Conservation (phyloP, 2,888 invertebrate genomes). For the Pseudoips prasinana region DNA sequence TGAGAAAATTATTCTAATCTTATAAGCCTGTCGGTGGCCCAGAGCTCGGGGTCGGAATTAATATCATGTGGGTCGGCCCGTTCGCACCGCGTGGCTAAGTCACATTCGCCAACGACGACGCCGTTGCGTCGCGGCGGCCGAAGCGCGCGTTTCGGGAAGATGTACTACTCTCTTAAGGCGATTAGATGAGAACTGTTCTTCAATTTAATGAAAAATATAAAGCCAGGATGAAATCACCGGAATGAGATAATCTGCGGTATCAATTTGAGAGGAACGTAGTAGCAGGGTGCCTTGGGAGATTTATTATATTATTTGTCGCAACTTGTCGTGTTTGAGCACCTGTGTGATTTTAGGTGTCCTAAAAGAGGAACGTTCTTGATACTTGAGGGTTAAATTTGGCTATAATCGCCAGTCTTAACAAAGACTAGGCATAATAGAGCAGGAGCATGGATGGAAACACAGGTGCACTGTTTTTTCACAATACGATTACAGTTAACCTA, state of each 20-base stretch:
- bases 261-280: slow-evolving; percentile 64
- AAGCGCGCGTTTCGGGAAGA: slow-evolving; percentile 27
- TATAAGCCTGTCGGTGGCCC: slow-evolving; percentile 74
- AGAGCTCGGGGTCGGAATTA: slow-evolving; percentile 67
- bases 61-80: slow-evolving; percentile 60
- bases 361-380: no score
- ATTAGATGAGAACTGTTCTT: slow-evolving; percentile 53
- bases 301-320: slow-evolving; percentile 64
- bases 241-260: slow-evolving; percentile 71
- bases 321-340: slow-evolving; percentile 44
- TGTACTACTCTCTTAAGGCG: slow-evolving; percentile 46
- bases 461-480: no score
- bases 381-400: no score
- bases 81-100: slow-evolving; percentile 18
- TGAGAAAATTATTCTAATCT: slow-evolving; percentile 81
- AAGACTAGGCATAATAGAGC: no score
- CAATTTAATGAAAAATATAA: slow-evolving; percentile 73
- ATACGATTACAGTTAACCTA: no score
- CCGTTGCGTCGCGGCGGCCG: slow-evolving; percentile 4
- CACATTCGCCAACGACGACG: slow-evolving; percentile 21
- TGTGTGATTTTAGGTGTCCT: slow-evolving; percentile 38
- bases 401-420: no score
- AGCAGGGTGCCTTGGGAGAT: slow-evolving; percentile 60
- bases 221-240: slow-evolving; percentile 56
- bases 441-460: no score